These are phyloP conservation scores for Tachina fera DNA, from an alignment of 2,888 invertebrate species.

Conservation along the genomic window DNA sequence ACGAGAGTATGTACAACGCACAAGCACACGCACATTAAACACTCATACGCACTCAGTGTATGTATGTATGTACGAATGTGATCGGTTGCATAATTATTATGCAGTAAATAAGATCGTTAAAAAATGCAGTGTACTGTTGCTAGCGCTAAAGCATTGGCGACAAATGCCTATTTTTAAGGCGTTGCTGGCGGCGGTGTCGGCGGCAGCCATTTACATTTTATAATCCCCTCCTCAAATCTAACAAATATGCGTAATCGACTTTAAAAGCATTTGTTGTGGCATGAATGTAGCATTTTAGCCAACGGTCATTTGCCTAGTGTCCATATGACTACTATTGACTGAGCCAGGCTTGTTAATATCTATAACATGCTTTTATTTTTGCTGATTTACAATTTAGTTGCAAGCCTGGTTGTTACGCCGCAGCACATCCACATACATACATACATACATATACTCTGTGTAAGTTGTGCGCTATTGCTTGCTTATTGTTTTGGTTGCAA, in stretches of 20 bases:
- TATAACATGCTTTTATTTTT: slow-evolving; percentile 46
- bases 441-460: not conserved
- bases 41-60: not conserved
- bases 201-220: slow-evolving; percentile 4
- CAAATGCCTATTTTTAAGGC: slow-evolving; percentile 38
- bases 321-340: slow-evolving; percentile 1
- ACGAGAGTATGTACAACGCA: slow-evolving; percentile 19
- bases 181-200: slow-evolving; percentile 20
- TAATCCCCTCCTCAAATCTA: slow-evolving; percentile 16
- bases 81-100: slow-evolving; percentile 63
- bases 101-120: slow-evolving; percentile 48
- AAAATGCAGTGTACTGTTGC: slow-evolving; percentile 4
- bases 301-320: slow-evolving; percentile 44
- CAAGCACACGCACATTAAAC: slow-evolving; percentile 1
- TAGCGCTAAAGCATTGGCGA: slow-evolving; percentile 24
- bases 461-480: not conserved
- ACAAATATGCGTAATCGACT: slow-evolving; percentile 60
- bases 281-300: slow-evolving; percentile 3
- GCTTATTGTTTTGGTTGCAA: slow-evolving; percentile 27
- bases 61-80: not conserved
- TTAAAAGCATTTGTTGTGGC: slow-evolving; percentile 15
- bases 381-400: slow-evolving; percentile 50
- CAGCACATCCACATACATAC: not conserved
- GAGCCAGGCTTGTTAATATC: not conserved
- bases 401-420: slow-evolving; percentile 13